phyloP scores from a whole-genome alignment of 2,113 vertebrate species.

The Caranx melampygus region DNA sequence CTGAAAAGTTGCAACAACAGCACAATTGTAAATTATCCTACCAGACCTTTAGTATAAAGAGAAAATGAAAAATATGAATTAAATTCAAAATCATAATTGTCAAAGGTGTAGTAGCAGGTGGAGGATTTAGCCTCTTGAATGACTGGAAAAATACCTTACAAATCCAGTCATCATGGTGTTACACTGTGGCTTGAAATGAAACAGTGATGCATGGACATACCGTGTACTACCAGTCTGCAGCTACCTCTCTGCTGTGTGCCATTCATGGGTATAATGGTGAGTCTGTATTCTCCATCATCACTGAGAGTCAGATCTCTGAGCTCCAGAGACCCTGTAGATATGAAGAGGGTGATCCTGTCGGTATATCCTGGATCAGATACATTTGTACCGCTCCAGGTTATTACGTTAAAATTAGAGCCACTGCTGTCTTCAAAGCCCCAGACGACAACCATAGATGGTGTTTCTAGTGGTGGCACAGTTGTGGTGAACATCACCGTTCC shows the following conservation, averaged over 20 bases:
- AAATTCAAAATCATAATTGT: too few relatives aligned
- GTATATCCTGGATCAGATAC: accelerated
- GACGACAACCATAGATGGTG: background rate
- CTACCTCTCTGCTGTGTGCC: background rate
- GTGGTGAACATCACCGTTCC: constrained; percentile 43
- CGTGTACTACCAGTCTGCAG: background rate
- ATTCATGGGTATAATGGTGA: background rate
- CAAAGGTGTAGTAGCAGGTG: too few relatives aligned
- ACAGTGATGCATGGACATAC: constrained; percentile 21
- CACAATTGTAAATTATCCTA: too few relatives aligned
- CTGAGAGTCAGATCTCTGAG: constrained; percentile 39
- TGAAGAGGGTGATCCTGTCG: constrained; percentile 32
- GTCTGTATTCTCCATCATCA: constrained; percentile 55
- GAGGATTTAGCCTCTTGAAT: too few relatives aligned
- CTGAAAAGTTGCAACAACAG: too few relatives aligned
- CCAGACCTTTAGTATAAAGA: too few relatives aligned
- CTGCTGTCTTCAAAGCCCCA: constrained; percentile 14
- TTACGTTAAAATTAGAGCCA: background rate
- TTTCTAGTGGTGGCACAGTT: constrained; percentile 11
- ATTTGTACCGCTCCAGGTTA: background rate
- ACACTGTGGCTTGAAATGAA: background rate
- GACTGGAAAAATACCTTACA: too few relatives aligned
- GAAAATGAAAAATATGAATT: too few relatives aligned
- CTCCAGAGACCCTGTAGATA: constrained; percentile 59
- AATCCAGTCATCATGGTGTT: too few relatives aligned